Evolutionary conservation across 35 echinoderm and acorn worm species (phyloP), one percentile per base, ranked within the genome.

Genomic region (Hemicentrotus pulcherrimus): DNA sequence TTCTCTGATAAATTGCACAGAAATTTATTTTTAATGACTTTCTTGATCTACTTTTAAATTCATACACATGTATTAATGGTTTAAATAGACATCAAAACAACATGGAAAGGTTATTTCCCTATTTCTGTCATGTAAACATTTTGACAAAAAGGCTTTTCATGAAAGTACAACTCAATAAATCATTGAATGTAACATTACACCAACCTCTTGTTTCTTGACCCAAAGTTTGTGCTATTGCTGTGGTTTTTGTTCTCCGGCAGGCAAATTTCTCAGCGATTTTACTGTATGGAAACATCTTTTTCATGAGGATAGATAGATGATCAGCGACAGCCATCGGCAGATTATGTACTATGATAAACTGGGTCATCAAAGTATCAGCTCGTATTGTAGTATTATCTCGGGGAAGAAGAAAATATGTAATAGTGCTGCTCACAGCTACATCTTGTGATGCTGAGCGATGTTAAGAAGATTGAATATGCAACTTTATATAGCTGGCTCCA

Each of bases 221-320:
- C 94, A 94, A 94, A 45, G 94, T 94, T 52, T 94, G 50, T 70
- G 52, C 61, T 61, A 94, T 65, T 94, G 94, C 19, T 16, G 94
- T 94, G 52, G 31, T 65, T 65, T 94, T 94, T 50, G 94, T 70
- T 85, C 94, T 50, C 65, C 65, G 50, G 61, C 48, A 94, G 9
- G 94, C 50, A 65, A 85, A 94, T 45, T 94, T 94, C 50, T 50
- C 50, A 28, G 50, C 94, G 28, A 94, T 94, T 50, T 94, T 94
- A 52, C 94, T 94, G 94, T 94, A 48, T 31, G 35, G 93, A 94
- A 55, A 94, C 93, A 94, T 94, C 30, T 46, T 58, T 94, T 94
- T 61, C 31, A 94, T 47, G 16, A 94, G 55, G 32, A 6, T 58
- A 50, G 93, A 94, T 47, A 94, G 30, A n/a, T 94, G 93, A 47